Base-by-base conservation (phyloP, 2,797 vertebrate genomes). In the Semotilus atromaculatus region DNA sequence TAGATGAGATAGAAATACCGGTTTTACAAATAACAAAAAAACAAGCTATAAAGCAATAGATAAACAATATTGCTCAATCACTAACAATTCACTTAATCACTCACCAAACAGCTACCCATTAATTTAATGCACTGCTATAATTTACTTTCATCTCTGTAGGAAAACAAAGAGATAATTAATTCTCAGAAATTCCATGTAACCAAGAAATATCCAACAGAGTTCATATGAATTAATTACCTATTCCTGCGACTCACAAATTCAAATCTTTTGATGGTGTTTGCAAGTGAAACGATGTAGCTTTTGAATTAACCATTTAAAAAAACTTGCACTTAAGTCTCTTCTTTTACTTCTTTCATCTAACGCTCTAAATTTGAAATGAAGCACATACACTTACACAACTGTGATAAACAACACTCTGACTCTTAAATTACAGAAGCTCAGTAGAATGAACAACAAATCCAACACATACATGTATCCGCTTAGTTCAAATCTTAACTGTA, bases 211-310 rank as follows among this genome's bases (percentile, higher is more conserved):
- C 79, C 38, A 40, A 58, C 38, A 60, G 67, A 78, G 80, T 67
- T 36, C 43, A 82, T 9, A 31, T 38, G 26, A 84, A 83, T 66
- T 74, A 58, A 86, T 75, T 86, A 79, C 58, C 7, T 26, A 38
- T 85, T 74, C 82, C n/a, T 60, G 19, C 26, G 38, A 75, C 34
- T 78, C 29, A 70, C 23, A 40, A 55, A 83, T 60, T 72, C 73
- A 82, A 19, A n/a, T 71, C 66, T 86, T 80, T 85, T 77, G 81
- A 85, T 86, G 76, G 16, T 86, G 81, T 88, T 86, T 83, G 81
- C 64, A 48, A 64, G 62, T 3, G 11, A 48, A 76, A 83, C 45
- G 2, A 79, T 66, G 70, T 60, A 62, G 45, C 51, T 26, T 45
- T 43, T 68, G n/a, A 77, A 55, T 77, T 31, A 66, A 40, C 38